Conservation (phyloP, 2,113 vertebrate genomes). For the Drymodes brunneopygia region DNA sequence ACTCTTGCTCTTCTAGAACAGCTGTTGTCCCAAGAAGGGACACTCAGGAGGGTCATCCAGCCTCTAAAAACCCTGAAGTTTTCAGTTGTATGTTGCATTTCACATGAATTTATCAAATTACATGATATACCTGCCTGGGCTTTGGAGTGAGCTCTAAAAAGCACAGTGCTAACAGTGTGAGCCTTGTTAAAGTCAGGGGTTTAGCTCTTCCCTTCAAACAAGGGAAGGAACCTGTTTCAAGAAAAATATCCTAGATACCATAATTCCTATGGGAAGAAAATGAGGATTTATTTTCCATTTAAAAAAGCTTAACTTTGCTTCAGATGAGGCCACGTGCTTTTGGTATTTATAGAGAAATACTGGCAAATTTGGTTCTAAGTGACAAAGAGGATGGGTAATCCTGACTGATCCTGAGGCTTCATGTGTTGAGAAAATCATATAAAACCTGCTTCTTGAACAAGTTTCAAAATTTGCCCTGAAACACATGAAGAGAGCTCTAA, state of each 20-base stretch:
- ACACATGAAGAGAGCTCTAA: neutral
- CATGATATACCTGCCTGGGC: rapidly evolving
- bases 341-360: neutral
- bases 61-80: neutral
- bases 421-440: neutral
- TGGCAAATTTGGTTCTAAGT: neutral
- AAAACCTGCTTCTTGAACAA: neutral
- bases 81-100: neutral
- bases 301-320: neutral
- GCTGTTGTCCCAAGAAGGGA: neutral
- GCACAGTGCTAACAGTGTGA: neutral
- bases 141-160: neutral
- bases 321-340: neutral
- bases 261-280: neutral
- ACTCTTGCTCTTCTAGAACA: neutral
- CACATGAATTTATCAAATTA: neutral
- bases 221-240: neutral
- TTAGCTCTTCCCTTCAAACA: neutral
- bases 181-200: neutral
- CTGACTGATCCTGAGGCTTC: neutral
- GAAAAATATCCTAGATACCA: neutral
- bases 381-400: neutral
- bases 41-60: neutral
- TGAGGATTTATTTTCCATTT: neutral
- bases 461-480: neutral